Conservation (phyloP, 1,140 invertebrate genomes). For the Anastrepha ludens region DNA sequence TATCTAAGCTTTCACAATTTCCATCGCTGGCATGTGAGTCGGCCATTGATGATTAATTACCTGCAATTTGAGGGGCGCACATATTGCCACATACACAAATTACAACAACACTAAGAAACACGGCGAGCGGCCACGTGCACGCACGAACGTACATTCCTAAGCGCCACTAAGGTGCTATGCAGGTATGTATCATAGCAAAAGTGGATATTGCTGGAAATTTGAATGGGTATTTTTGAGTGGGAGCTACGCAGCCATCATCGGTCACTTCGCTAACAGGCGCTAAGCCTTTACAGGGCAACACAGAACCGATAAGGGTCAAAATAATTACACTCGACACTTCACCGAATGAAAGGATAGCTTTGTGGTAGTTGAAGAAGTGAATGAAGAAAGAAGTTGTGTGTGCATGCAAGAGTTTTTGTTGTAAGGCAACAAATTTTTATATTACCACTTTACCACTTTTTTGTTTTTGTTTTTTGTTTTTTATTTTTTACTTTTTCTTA, state of each 20-base stretch:
- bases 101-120: neutral
- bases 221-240: neutral
- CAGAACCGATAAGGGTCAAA: neutral
- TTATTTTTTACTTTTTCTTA: neutral
- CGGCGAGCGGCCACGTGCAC: neutral
- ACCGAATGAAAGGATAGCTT: neutral
- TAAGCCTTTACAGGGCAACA: neutral
- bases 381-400: neutral
- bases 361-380: neutral
- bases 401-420: constrained; percentile 13
- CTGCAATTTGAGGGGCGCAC: constrained; percentile 12
- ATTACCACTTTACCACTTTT: constrained; percentile 1
- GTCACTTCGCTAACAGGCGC: neutral
- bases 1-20: neutral
- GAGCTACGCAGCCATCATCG: neutral
- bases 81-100: neutral
- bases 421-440: neutral
- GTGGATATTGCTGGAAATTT: no score
- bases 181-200: no score
- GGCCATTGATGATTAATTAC: constrained; percentile 15
- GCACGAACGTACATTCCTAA: neutral
- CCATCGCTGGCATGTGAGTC: no score
- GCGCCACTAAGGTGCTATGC: no score
- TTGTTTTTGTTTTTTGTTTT: neutral
- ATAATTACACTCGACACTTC: neutral